Conservation (phyloP, 2,888 invertebrate species). For the Capitulum mitella region DNA sequence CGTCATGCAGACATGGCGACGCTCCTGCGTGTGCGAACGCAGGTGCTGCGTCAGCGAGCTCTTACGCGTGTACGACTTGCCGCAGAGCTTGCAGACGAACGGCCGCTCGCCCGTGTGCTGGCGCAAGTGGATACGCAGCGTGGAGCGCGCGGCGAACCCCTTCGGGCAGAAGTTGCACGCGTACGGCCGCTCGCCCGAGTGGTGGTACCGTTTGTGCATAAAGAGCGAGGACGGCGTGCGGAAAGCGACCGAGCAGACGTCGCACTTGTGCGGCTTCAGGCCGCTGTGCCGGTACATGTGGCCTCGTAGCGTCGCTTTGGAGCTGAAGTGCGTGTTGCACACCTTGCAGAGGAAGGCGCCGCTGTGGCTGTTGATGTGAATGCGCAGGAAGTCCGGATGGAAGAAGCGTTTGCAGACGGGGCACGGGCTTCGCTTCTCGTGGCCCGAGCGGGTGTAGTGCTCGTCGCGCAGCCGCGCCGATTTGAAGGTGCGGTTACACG, state of each 20-base stretch:
- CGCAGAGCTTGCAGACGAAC: slow-evolving; percentile 2
- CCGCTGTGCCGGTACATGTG: slow-evolving; percentile 26
- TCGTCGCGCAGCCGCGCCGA: slow-evolving; percentile 8
- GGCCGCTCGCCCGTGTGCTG: slow-evolving; percentile 25
- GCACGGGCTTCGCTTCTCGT: slow-evolving; percentile 22
- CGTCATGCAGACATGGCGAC: not conserved
- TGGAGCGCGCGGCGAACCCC: slow-evolving; percentile 16
- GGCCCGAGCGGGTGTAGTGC: not conserved
- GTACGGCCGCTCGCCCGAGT: slow-evolving; percentile 4
- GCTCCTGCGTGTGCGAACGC: slow-evolving; percentile 23
- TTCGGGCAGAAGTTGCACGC: not conserved
- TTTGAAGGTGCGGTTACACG: not conserved
- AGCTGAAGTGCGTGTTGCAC: slow-evolving; percentile 20
- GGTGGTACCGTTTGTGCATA: slow-evolving; percentile 18
- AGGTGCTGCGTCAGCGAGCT: slow-evolving; percentile 19
- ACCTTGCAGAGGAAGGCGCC: slow-evolving; percentile 15
- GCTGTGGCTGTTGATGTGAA: not conserved
- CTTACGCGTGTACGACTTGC: not conserved
- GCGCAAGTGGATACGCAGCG: slow-evolving; percentile 7
- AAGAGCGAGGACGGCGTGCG: slow-evolving; percentile 18
- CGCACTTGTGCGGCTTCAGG: not conserved
- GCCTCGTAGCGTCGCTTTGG: not conserved
- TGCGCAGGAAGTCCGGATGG: slow-evolving; percentile 14
- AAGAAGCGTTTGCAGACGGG: not conserved
- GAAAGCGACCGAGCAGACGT: not conserved